A percentile compares a stretch with the other conserved stretches of the same genome.
Conservation (phyloP, 64 coral and sea anemone genomes). For the Dendronephthya gigantea region DNA sequence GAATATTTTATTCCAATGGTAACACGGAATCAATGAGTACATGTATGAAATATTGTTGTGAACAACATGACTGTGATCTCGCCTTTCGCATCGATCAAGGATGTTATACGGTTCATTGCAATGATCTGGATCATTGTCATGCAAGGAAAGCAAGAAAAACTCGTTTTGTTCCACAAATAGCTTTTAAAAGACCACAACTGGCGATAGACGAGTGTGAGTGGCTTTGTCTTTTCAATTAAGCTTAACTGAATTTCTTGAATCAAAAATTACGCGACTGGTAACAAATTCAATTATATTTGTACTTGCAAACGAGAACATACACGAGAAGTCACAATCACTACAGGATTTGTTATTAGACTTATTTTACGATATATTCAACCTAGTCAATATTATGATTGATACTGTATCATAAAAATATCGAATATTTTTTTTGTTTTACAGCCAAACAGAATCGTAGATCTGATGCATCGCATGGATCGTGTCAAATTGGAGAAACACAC, state of each 20-base stretch:
- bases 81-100: neutral
- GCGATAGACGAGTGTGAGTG: too few species aligned
- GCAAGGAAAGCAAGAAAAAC: neutral
- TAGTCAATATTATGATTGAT: too few species aligned
- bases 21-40: neutral
- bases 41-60: conserved; percentile 19
- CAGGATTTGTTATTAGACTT: too few species aligned
- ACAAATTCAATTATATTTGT: too few species aligned
- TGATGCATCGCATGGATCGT: neutral
- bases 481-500: neutral
- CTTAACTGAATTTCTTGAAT: too few species aligned
- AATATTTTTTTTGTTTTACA: neutral
- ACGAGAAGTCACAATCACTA: too few species aligned
- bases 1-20: conserved; percentile 14
- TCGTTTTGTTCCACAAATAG: neutral
- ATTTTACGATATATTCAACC: too few species aligned
- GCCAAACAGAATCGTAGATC: neutral
- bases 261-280: too few species aligned
- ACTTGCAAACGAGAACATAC: too few species aligned
- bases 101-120: conserved; percentile 1
- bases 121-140: neutral
- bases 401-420: too few species aligned
- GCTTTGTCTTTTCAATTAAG: too few species aligned
- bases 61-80: conserved; percentile 11
- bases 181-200: neutral